These are phyloP conservation scores for Xylocampa areola DNA, from an alignment of 2,888 invertebrate species.

Conservation along the genomic window DNA sequence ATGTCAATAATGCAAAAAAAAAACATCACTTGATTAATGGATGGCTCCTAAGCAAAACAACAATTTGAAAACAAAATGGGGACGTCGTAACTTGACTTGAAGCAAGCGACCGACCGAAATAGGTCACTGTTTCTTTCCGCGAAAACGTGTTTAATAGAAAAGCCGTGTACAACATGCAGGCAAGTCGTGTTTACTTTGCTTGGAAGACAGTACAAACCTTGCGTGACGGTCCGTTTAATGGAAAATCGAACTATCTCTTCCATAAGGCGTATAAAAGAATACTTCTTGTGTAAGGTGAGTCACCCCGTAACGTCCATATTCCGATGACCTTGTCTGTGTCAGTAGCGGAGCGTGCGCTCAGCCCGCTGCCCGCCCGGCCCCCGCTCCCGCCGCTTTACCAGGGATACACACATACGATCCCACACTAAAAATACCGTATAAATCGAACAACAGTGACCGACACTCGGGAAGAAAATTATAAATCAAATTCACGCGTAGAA, in stretches of 20 bases:
- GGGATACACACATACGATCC: constrained; percentile 6
- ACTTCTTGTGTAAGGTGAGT: constrained; percentile 59
- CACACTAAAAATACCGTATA: constrained; percentile 12
- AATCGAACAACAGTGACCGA: constrained; percentile 21
- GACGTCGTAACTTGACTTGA: no score
- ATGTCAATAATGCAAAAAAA: no score
- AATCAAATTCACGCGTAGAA: constrained; percentile 20
- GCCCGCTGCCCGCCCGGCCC: constrained; percentile 52
- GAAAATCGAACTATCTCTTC: constrained; percentile 30
- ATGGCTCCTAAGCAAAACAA: no score
- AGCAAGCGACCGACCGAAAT: no score
- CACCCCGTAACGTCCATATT: constrained; percentile 60
- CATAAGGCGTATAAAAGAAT: constrained; percentile 20
- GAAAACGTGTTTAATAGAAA: no score
- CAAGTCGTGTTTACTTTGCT: constrained; percentile 2
- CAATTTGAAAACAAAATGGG: no score
- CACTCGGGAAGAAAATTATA: constrained; percentile 8
- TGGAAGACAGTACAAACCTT: constrained; percentile 30
- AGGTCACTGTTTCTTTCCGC: no score
- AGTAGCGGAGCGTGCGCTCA: constrained; percentile 69
- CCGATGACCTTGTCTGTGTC: constrained; percentile 68
- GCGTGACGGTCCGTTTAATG: constrained; percentile 34
- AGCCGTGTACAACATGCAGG: constrained; percentile 1
- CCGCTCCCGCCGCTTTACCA: constrained; percentile 22
- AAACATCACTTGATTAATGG: no score